phyloP scores from a whole-genome alignment of 2,797 vertebrate species.

The Onychomys torridus region DNA sequence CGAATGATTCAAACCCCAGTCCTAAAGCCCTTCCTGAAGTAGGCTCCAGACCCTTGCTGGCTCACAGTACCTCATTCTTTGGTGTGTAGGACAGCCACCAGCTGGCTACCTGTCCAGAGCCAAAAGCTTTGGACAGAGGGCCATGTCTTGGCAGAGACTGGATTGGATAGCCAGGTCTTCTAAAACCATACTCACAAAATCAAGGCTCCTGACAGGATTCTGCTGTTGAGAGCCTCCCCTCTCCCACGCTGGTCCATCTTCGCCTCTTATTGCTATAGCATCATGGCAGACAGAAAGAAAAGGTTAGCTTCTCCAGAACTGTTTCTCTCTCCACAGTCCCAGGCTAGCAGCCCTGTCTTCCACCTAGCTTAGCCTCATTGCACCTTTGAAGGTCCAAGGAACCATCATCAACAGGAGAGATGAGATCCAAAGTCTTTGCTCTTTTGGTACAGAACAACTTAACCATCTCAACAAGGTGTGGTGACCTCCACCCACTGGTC shows the following conservation, averaged over 20 bases:
- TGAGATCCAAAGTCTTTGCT: neutral
- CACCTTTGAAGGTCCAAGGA: neutral
- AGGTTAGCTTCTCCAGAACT: neutral
- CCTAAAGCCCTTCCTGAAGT: neutral
- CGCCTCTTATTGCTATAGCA: neutral
- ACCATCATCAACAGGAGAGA: neutral
- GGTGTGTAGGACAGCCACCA: neutral
- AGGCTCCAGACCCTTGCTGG: neutral
- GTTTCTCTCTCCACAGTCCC: neutral
- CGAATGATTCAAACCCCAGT: neutral
- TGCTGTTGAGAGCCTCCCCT: neutral
- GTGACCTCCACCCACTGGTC: neutral
- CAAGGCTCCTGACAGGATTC: neutral
- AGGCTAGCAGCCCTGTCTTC: neutral
- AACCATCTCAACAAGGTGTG: neutral
- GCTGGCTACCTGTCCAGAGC: neutral
- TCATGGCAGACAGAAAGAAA: neutral
- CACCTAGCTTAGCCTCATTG: neutral
- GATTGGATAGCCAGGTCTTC: neutral
- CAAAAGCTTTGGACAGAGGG: neutral
- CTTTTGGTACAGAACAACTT: conserved; percentile 20
- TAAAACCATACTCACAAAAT: neutral
- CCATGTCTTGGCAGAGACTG: neutral
- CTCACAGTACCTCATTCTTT: neutral
- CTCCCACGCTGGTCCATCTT: neutral